Evolutionary conservation across 1,140 invertebrate species (phyloP).

Genomic region (Periplaneta americana): DNA sequence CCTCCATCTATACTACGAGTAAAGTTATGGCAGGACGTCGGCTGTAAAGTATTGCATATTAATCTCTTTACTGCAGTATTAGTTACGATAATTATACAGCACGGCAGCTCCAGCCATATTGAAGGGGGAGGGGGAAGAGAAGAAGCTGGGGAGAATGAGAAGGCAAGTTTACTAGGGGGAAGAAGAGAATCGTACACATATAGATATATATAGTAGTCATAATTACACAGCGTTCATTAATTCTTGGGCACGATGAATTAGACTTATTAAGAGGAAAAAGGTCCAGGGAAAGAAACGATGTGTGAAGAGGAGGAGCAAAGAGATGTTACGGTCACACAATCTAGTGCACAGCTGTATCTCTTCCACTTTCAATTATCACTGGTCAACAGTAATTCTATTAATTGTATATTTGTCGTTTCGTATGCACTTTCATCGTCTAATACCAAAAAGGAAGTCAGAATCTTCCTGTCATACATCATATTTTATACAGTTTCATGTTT

Average conservation of each 20-base stretch:
- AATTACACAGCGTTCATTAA: neutral
- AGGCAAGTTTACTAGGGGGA: neutral
- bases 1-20: neutral
- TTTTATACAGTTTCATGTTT: no score
- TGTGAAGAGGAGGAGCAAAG: neutral
- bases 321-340: no score
- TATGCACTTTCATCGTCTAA: no score
- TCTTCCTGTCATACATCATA: no score
- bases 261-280: neutral
- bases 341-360: neutral
- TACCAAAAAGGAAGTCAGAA: no score
- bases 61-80: constrained; percentile 39
- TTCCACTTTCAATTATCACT: no score
- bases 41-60: constrained; percentile 40
- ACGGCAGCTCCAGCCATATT: constrained; percentile 15
- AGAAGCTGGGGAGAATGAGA: neutral
- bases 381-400: no score
- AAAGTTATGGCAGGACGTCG: constrained; percentile 15
- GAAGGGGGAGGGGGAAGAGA: neutral
- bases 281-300: neutral
- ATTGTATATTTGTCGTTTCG: no score
- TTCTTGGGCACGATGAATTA: neutral
- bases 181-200: neutral
- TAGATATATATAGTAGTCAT: neutral
- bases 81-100: constrained; percentile 38